phyloP scores from a whole-genome alignment of 1,140 invertebrate species.

The Gryon sp. region DNA sequence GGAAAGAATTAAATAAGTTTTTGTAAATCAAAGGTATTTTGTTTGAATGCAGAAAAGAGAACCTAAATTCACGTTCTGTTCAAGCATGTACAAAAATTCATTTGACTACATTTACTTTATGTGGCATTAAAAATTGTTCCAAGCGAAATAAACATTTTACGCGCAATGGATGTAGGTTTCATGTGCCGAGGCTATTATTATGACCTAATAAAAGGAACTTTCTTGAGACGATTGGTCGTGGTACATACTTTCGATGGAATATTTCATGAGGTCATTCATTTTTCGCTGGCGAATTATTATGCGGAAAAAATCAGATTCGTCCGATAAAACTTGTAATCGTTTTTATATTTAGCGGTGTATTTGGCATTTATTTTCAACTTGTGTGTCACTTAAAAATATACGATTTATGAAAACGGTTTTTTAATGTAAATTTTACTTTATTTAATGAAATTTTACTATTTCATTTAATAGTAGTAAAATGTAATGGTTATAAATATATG shows the following conservation, averaged over 20 bases:
- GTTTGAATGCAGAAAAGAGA: not conserved
- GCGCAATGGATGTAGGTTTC: conserved; percentile 22
- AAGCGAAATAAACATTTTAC: conserved; percentile 33
- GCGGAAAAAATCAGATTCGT: no score
- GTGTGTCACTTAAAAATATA: no score
- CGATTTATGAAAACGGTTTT: no score
- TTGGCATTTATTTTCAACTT: no score
- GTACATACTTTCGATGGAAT: conserved; percentile 36
- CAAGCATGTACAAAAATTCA: conserved; percentile 12
- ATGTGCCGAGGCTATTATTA: conserved; percentile 35
- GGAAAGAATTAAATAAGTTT: no score
- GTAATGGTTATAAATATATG: no score
- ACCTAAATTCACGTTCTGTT: not conserved
- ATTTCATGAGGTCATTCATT: conserved; percentile 11
- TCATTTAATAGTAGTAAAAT: no score
- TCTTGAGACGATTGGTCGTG: conserved; percentile 8
- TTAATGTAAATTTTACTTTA: no score
- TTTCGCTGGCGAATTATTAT: conserved; percentile 16
- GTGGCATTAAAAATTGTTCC: conserved; percentile 21
- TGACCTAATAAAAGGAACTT: conserved; percentile 40
- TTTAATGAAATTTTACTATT: no score
- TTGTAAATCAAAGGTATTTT: no score
- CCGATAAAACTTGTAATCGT: no score
- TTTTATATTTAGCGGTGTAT: no score
- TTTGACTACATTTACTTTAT: conserved; percentile 22